Base-by-base conservation (phyloP, 92 coral and sea anemone genomes). In the Palythoa grandis region DNA sequence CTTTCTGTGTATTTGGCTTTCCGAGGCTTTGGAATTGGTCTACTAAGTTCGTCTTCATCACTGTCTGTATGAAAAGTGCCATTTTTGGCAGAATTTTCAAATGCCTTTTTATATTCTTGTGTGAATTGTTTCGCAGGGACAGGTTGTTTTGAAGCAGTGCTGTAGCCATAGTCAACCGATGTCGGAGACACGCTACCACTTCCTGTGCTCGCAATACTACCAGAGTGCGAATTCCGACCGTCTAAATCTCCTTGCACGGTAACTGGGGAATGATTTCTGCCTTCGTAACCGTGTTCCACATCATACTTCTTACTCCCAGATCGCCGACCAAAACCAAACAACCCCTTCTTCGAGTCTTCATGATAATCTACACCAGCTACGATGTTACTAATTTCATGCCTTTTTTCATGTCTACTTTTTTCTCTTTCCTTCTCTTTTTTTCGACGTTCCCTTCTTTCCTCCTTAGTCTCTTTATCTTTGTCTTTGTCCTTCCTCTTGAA, bases 401-500 rank as follows among this genome's bases (percentile, higher is more conserved):
- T 87, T 37, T 93, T 92, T 53, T 88, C 95, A 6, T 89, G 89
- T 70, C 93, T 96, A 65, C 84, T 90, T 79, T 91, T 93, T 86
- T 91, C 93, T 82, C 89, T 94, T 68, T 88, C 90, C 87, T 96
- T 96, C 52, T 96, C 98, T 24, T 90, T 89, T 77, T 90, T 91
- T 47, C 98, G 91, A 61, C 95, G 93, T 83, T 96, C 99, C 43
- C 91, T 86, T 60, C 93, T 93, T 76, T 96, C 99, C 66, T 96
- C 98, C 78, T 96, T 96, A 69, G 92, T 93, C 86, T 88, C 98
- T 78, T 90, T 88, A 19, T 85, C 90, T 78, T 90, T 96, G 77
- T 96, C 99, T 73, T 92, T 93, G 82, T 96, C 98, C 91, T 91
- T 92, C 92, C 92, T 96, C 92, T 96, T 96, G 85, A 96, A 96